Conservation (phyloP, 2,113 vertebrate species). For the Origma solitaria region DNA sequence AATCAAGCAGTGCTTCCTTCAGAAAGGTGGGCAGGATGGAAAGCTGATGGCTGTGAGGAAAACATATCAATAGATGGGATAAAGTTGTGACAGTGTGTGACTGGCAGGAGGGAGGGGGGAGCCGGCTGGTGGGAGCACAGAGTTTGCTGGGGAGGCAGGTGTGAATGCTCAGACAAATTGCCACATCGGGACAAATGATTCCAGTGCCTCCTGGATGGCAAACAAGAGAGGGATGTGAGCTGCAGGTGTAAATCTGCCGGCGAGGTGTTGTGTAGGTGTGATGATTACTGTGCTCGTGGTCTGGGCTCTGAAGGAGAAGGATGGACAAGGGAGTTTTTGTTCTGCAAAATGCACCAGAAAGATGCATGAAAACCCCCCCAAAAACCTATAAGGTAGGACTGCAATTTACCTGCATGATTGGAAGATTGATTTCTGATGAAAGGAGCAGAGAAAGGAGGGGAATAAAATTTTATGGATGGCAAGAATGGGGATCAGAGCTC, state of each 20-base stretch:
- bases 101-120: background rate
- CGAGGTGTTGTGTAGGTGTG: background rate
- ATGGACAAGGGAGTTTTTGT: background rate
- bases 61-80: background rate
- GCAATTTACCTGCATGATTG: background rate
- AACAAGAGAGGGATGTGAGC: background rate
- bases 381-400: background rate
- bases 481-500: background rate
- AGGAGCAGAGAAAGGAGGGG: background rate
- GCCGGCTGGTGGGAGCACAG: background rate
- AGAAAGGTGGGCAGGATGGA: background rate
- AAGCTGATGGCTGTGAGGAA: background rate
- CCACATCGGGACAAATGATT: fast-evolving
- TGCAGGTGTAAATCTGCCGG: background rate
- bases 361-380: background rate
- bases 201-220: background rate
- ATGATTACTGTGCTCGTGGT: background rate
- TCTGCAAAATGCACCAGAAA: background rate
- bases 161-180: background rate
- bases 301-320: background rate
- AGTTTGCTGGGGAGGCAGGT: background rate
- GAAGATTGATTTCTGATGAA: conserved; percentile 25
- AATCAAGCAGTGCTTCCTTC: background rate
- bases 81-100: background rate
- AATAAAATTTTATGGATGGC: conserved; percentile 22